Conservation (phyloP, 2,113 vertebrate species). For the Eudyptes chrysolophus region DNA sequence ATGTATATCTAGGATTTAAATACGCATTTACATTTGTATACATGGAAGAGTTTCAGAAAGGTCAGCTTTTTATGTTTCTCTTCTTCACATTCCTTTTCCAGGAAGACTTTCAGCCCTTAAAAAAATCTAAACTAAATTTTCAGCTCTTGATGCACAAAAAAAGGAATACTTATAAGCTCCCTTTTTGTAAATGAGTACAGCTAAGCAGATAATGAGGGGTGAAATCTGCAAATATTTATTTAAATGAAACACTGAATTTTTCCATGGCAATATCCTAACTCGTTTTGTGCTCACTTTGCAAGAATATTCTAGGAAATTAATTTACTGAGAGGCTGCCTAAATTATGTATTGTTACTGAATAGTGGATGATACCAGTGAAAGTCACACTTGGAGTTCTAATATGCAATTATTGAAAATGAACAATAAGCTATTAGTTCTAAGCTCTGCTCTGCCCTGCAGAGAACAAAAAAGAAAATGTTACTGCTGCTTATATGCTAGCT, state of each 20-base stretch:
- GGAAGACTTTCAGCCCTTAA: not conserved
- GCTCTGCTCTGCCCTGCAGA: not conserved
- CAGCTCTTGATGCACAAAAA: not conserved
- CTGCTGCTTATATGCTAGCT: not conserved
- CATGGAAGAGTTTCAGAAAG: not conserved
- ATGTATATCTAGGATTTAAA: not conserved
- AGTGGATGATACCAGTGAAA: not conserved
- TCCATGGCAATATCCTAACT: not conserved
- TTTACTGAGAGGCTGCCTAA: constrained; percentile 17
- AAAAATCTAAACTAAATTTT: not conserved
- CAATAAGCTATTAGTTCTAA: constrained; percentile 23
- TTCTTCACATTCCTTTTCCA: not conserved
- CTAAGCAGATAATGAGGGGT: not conserved
- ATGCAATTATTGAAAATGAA: constrained; percentile 35
- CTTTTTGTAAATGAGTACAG: not conserved
- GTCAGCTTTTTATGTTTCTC: not conserved
- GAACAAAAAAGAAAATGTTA: not conserved
- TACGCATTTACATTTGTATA: not conserved
- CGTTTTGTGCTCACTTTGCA: constrained; percentile 7
- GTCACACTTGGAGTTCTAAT: not conserved
- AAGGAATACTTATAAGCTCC: not conserved
- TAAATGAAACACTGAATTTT: constrained; percentile 39
- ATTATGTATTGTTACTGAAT: not conserved
- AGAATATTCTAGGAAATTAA: constrained; percentile 11
- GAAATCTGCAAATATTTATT: constrained; percentile 33